Evolutionary conservation across 2,797 vertebrate genomes (phyloP), one percentile per base, ranked within the genome.

Genomic region (Coluber constrictor): DNA sequence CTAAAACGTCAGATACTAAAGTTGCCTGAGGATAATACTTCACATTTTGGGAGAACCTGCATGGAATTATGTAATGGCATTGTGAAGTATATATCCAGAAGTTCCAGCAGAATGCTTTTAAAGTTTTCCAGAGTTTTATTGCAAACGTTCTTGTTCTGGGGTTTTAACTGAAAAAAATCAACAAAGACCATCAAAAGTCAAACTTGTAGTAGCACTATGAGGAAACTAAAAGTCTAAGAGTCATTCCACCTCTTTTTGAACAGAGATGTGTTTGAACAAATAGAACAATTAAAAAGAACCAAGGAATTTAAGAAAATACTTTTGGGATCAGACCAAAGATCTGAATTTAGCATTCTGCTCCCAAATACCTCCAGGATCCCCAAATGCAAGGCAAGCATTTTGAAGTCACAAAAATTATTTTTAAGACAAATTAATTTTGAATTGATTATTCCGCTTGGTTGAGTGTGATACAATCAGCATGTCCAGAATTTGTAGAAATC

Each of bases 1-100:
- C 51, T 94, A 74, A 3, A 86, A n/a, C 88, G 91, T 74, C 6
- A 79, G 91, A 89, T 16, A 93, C 86, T 86, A 25, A 37, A 51
- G 88, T n/a, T 74, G 54, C 87, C 87, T 47, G 25, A 92, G 51
- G 32, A 88, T 29, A 88, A 25, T 27, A 57, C 54, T 87, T 92
- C 90, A 7, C 13, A 1, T 92, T 6, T 43, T 83, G 86, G 43
- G 43, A 47, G 0, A 0, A 86, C 92, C 87, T 92, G n/a, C 32
- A 61, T 90, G 59, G 90, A 66, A 74, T 93, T 93, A 87, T 93
- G 92, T 90, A 66, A 90, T 90, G 90, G 70, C 20, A 60, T 89
- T 74, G 51, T 90, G 93, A 93, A 94, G 92, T 92, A 91, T 25
- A 92, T 59, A 86, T 55, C 37, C 83, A 91, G 88, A 66, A 87